Conservation (phyloP, 2,888 invertebrate genomes). For the Eupithecia exiguata region DNA sequence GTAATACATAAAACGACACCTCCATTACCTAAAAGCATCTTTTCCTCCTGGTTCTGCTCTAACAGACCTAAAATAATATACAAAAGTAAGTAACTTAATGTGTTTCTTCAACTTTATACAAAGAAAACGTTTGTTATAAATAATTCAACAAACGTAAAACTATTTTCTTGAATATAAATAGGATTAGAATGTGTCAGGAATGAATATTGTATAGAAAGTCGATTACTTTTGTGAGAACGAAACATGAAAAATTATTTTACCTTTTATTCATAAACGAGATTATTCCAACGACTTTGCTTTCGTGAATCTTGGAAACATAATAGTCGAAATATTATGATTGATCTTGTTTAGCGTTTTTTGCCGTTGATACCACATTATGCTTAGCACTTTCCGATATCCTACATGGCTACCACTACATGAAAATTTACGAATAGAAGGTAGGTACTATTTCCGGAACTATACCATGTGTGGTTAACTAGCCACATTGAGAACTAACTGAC, state of each 20-base stretch:
- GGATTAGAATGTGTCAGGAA: constrained; percentile 17
- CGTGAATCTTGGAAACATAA: neutral
- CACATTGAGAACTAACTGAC: too few species aligned
- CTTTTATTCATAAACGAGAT: neutral
- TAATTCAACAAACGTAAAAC: constrained; percentile 27
- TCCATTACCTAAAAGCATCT: neutral
- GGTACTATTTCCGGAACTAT: too few species aligned
- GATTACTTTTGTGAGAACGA: neutral
- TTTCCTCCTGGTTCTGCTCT: neutral
- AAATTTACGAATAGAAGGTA: neutral
- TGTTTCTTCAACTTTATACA: constrained; percentile 12
- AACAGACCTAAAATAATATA: neutral
- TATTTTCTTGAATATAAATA: constrained; percentile 36
- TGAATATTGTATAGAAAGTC: constrained; percentile 24
- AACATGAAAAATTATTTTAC: neutral
- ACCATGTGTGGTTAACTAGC: too few species aligned
- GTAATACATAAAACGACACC: neutral
- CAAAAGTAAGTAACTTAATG: neutral
- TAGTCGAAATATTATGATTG: neutral
- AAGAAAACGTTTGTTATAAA: constrained; percentile 18
- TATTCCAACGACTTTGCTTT: neutral
- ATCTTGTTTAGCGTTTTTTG: neutral
- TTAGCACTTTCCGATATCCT: neutral
- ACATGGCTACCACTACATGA: too few species aligned
- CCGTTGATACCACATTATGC: neutral